phyloP scores from a whole-genome alignment of 2,113 vertebrate species.

The Melanotaenia duboulayi region DNA sequence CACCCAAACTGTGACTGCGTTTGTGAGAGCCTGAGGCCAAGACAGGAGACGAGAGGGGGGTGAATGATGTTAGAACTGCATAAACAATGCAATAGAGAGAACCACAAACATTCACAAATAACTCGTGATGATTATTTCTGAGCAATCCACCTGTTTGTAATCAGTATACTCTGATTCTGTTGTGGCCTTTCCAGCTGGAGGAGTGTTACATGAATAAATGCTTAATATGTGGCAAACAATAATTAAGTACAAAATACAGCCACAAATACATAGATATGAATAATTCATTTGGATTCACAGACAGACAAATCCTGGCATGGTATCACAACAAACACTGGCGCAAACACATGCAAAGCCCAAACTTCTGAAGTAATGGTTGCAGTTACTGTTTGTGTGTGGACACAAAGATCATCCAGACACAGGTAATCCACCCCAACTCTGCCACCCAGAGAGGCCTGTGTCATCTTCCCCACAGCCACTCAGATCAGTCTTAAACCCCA shows the following conservation, averaged over 20 bases:
- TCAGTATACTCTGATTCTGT: slow-evolving; percentile 40
- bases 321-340: slow-evolving; percentile 24
- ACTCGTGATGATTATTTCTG: slow-evolving; percentile 24
- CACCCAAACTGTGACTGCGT: slow-evolving; percentile 95
- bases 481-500: slow-evolving; percentile 12
- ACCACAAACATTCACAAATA: slow-evolving; percentile 1
- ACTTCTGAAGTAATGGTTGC: slow-evolving; percentile 38
- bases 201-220: slow-evolving; percentile 59
- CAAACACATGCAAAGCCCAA: slow-evolving; percentile 18
- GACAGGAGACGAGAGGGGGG: background rate
- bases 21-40: slow-evolving; percentile 90
- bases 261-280: slow-evolving; percentile 67
- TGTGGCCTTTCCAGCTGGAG: slow-evolving; percentile 50
- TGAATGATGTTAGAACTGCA: background rate
- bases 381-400: slow-evolving; percentile 1
- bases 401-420: slow-evolving; percentile 15
- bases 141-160: slow-evolving; percentile 41
- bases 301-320: slow-evolving; percentile 50
- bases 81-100: background rate
- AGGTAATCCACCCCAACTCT: slow-evolving; percentile 42
- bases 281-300: slow-evolving; percentile 68
- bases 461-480: slow-evolving; percentile 30
- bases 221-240: slow-evolving; percentile 73
- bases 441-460: slow-evolving; percentile 30
- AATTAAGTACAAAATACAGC: slow-evolving; percentile 69